These are phyloP conservation scores for Alces alces DNA, from an alignment of 2,113 vertebrate genomes.

Conservation along the genomic window DNA sequence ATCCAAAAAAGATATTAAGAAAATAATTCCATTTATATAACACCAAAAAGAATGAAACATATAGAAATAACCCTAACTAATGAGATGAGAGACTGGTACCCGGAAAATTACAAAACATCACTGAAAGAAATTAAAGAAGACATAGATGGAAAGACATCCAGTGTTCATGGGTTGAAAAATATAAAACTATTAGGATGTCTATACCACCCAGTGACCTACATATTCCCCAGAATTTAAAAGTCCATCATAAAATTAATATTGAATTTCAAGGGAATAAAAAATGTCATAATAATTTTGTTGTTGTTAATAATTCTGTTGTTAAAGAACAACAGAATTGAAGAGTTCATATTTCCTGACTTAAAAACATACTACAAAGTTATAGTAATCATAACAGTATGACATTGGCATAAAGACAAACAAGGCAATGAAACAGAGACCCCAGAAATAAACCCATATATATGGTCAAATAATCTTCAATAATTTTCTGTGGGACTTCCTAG, in stretches of 20 bases:
- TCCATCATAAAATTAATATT: neutral
- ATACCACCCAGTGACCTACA: neutral
- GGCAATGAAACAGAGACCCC: neutral
- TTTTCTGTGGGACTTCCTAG: neutral
- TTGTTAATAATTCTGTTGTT: neutral
- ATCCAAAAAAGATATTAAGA: neutral
- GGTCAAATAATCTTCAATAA: neutral
- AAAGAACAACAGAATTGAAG: neutral
- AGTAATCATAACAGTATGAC: neutral
- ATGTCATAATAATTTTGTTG: neutral
- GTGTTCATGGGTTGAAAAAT: neutral
- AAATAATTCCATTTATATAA: neutral
- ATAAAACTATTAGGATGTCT: neutral
- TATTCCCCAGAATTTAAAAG: neutral
- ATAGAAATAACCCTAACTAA: neutral
- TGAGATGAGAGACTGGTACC: neutral
- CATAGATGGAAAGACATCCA: neutral
- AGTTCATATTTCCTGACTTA: neutral
- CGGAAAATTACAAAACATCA: neutral
- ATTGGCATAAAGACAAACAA: neutral
- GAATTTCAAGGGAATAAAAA: neutral
- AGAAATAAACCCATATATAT: neutral
- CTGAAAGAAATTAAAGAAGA: neutral
- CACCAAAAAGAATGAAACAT: neutral
- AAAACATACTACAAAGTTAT: neutral